A percentile compares a stretch with the other conserved stretches of the same genome.
Evolutionary conservation across 2,113 vertebrate genomes (phyloP).

Genomic region (Triplophysa siluroides): DNA sequence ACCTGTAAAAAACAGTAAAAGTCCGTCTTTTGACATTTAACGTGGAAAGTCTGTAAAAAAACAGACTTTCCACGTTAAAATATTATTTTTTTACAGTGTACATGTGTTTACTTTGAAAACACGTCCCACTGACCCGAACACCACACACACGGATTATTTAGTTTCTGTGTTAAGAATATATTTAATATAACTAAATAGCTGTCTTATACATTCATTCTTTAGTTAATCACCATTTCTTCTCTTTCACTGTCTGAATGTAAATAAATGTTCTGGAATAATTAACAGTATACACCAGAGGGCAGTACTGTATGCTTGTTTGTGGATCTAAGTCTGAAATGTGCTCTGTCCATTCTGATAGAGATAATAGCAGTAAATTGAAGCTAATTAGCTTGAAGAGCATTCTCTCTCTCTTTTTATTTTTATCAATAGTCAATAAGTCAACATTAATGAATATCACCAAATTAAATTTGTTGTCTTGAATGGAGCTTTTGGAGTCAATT

Average conservation of each 20-base stretch:
- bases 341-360: constrained; percentile 33
- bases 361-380: constrained; percentile 47
- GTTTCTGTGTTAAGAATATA: no score
- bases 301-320: not conserved
- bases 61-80: no score
- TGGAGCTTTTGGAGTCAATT: not conserved
- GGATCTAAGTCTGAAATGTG: not conserved
- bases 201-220: no score
- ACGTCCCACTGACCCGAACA: no score
- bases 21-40: no score
- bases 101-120: no score
- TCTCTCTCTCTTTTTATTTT: constrained; percentile 22
- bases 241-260: not conserved
- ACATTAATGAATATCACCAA: constrained; percentile 47
- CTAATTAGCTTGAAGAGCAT: constrained; percentile 48
- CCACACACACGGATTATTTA: no score
- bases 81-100: no score
- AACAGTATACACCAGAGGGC: not conserved
- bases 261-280: not conserved
- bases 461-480: constrained; percentile 47
- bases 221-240: no score
- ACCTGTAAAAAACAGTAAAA: no score
- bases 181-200: no score
- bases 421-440: constrained; percentile 8
- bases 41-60: no score